A percentile compares a stretch with the other conserved stretches of the same genome.
Evolutionary conservation across 2,888 invertebrate genomes (phyloP).

Genomic region (Troglohyphantes excavatus): DNA sequence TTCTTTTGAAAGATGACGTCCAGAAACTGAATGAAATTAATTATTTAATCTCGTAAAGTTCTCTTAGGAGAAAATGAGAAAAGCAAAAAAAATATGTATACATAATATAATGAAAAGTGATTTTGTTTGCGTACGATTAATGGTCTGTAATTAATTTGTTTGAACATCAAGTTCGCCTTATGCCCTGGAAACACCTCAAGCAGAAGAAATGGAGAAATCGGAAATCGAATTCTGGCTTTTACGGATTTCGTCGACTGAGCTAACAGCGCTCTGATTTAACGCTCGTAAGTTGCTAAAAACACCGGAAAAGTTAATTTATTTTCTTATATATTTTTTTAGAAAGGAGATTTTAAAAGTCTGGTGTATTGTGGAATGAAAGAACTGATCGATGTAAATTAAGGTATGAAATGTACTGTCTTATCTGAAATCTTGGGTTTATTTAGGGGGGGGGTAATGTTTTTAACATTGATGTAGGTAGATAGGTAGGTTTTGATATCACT

Average conservation of each 20-base stretch:
- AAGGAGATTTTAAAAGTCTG: no score
- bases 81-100: constrained; percentile 15
- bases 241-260: constrained; percentile 23
- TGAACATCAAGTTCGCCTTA: constrained; percentile 42
- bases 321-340: not conserved
- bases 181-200: constrained; percentile 3
- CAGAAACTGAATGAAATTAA: constrained; percentile 66
- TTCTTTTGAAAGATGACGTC: constrained; percentile 5
- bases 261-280: not conserved
- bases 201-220: constrained; percentile 58
- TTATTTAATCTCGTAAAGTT: constrained; percentile 63
- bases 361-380: no score
- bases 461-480: no score
- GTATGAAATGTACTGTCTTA: no score
- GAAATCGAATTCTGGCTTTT: constrained; percentile 64
- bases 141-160: constrained; percentile 75
- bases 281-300: constrained; percentile 7
- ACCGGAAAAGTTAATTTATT: not conserved
- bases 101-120: constrained; percentile 67
- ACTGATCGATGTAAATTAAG: no score
- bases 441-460: no score
- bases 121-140: constrained; percentile 73
- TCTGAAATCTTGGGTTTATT: no score
- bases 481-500: no score
- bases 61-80: not conserved